Evolutionary conservation across 2,888 invertebrate species (phyloP).

Genomic region (Drosophila macrospina): DNA sequence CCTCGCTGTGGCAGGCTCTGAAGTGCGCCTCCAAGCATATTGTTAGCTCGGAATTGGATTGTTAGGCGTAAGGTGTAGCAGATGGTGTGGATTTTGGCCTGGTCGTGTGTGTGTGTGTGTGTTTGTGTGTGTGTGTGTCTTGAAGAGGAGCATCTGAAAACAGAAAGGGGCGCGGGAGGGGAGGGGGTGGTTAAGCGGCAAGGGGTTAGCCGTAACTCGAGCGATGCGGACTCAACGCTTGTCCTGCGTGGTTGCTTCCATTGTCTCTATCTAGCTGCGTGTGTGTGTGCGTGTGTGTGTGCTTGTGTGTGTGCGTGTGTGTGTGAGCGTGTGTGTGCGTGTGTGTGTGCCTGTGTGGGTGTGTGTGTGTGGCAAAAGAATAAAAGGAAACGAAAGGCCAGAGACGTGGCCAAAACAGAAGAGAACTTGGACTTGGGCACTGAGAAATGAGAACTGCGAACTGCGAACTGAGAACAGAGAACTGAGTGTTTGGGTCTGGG

Average conservation of each 20-base stretch:
- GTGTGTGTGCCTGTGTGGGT: not conserved
- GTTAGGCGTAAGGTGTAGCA: constrained; percentile 82
- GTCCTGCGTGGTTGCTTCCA: constrained; percentile 51
- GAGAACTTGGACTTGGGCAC: constrained; percentile 19
- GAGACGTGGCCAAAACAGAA: constrained; percentile 49
- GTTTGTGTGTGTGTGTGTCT: constrained; percentile 28
- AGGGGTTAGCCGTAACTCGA: constrained; percentile 24
- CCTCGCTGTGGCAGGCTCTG: constrained; percentile 19
- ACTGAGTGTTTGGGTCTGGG: no score
- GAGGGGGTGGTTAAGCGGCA: constrained; percentile 1
- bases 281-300: constrained; percentile 28
- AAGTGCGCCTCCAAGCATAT: constrained; percentile 72
- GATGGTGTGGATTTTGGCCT: constrained; percentile 70
- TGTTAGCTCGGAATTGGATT: constrained; percentile 78
- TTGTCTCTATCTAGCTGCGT: constrained; percentile 7
- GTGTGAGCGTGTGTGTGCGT: no score
- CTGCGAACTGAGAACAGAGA: not conserved
- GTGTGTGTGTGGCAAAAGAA: constrained; percentile 42
- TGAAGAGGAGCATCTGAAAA: constrained; percentile 24
- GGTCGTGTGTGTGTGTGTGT: constrained; percentile 20
- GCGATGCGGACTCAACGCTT: constrained; percentile 37
- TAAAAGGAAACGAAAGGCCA: constrained; percentile 52
- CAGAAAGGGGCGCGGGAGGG: constrained; percentile 5
- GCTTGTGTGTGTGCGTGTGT: not conserved
- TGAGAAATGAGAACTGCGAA: not conserved